Evolutionary conservation across 2,113 vertebrate genomes (phyloP).

Genomic region (Embiotoca jacksoni): DNA sequence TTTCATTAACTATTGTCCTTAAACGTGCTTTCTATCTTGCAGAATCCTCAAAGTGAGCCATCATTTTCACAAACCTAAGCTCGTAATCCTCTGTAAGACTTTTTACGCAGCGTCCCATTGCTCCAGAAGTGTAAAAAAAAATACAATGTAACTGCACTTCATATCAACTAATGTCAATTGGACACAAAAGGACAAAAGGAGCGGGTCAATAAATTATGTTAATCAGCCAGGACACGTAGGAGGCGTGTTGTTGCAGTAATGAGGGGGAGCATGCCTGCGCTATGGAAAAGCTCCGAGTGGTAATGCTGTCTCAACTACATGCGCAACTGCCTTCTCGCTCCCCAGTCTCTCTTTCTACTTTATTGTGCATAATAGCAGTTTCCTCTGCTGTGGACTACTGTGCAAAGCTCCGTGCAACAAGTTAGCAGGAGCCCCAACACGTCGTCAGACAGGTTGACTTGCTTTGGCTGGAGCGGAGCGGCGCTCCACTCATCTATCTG

Average conservation of each 20-base stretch:
- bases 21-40: not conserved
- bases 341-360: slow-evolving; percentile 45
- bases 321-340: slow-evolving; percentile 30
- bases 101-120: slow-evolving; percentile 30
- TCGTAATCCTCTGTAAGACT: not conserved
- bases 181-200: slow-evolving; percentile 2
- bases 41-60: not conserved
- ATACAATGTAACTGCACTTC: not conserved
- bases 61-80: not conserved
- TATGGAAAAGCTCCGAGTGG: slow-evolving; percentile 51
- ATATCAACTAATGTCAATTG: slow-evolving; percentile 3
- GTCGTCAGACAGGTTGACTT: slow-evolving; percentile 49
- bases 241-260: slow-evolving; percentile 76
- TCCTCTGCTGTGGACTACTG: slow-evolving; percentile 40
- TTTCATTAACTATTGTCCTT: not conserved
- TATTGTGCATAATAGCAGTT: slow-evolving; percentile 42
- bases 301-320: slow-evolving; percentile 50
- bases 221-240: slow-evolving; percentile 64
- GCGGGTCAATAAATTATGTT: slow-evolving; percentile 68
- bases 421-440: slow-evolving; percentile 64
- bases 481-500: slow-evolving; percentile 38
- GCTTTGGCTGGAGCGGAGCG: slow-evolving; percentile 30
- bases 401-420: slow-evolving; percentile 73
- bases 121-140: not conserved
- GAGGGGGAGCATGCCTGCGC: slow-evolving; percentile 53